Percentiles rank a stretch among this genome's conserved stretches.
phyloP scores from a whole-genome alignment of 2,113 vertebrate genomes.

The Speoplatyrhinus poulsoni region DNA sequence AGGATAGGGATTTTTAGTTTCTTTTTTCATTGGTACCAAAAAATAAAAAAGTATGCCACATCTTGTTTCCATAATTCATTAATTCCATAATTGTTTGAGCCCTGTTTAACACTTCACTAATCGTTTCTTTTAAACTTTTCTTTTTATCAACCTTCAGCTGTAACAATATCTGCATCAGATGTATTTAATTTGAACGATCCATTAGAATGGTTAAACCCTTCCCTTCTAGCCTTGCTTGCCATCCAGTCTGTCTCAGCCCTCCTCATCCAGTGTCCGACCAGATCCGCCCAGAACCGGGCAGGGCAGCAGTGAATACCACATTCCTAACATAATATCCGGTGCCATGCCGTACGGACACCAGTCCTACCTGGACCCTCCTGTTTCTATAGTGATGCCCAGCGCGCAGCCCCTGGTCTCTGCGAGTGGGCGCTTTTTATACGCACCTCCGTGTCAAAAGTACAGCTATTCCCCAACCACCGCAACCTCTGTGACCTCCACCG shows the following conservation, averaged over 20 bases:
- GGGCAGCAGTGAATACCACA: conserved; percentile 60
- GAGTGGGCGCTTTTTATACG: conserved; percentile 60
- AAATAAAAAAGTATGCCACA: no score
- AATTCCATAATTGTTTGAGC: not conserved
- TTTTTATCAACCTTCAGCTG: not conserved
- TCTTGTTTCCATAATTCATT: no score
- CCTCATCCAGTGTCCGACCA: conserved; percentile 46
- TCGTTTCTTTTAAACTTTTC: no score
- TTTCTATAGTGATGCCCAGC: conserved; percentile 38
- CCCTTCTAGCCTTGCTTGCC: conserved; percentile 60
- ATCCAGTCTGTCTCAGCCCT: conserved; percentile 52
- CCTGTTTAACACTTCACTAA: no score
- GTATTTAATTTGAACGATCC: no score
- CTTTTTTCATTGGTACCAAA: no score
- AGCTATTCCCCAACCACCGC: conserved; percentile 48
- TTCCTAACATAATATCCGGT: conserved; percentile 44
- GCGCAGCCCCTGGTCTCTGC: conserved; percentile 46
- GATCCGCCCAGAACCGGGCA: conserved; percentile 48
- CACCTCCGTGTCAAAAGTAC: conserved; percentile 65
- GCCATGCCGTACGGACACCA: conserved; percentile 25
- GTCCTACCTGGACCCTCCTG: conserved; percentile 50
- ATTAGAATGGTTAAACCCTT: not conserved
- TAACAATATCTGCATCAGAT: not conserved
- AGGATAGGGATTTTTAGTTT: no score
- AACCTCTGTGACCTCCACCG: conserved; percentile 62